These are phyloP conservation scores for Schlechtendalia chinensis DNA, from an alignment of 1,140 invertebrate genomes.

Conservation along the genomic window DNA sequence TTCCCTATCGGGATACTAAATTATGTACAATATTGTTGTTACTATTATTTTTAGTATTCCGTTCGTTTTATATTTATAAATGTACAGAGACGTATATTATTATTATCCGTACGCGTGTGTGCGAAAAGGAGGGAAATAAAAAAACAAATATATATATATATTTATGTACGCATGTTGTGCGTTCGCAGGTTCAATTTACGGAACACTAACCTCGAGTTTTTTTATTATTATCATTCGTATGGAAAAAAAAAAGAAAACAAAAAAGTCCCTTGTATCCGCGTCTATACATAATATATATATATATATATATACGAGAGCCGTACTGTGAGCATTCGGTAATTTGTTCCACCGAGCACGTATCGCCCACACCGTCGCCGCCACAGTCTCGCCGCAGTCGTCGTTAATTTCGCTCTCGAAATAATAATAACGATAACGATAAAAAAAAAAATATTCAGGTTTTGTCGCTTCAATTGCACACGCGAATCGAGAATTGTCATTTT, in stretches of 20 bases:
- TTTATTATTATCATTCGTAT: background rate
- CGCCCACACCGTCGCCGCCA: background rate
- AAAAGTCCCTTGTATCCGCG: conserved; percentile 5
- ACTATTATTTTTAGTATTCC: conserved; percentile 24
- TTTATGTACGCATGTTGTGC: background rate
- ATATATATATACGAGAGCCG: background rate
- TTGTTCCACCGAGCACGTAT: background rate
- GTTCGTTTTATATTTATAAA: background rate
- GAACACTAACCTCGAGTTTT: conserved; percentile 25
- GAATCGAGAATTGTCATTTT: too few relatives aligned
- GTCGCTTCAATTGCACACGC: background rate
- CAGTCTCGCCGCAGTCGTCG: background rate
- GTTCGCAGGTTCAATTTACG: conserved; percentile 21
- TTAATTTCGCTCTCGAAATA: conserved; percentile 25
- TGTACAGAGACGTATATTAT: too few relatives aligned
- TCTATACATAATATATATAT: too few relatives aligned
- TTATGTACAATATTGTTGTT: background rate
- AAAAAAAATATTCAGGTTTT: background rate
- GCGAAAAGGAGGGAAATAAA: background rate
- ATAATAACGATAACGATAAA: background rate
- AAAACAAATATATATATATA: too few relatives aligned
- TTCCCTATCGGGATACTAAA: conserved; percentile 9
- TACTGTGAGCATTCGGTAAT: conserved; percentile 1
- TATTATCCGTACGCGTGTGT: too few relatives aligned
- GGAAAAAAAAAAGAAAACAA: conserved; percentile 2